Evolutionary conservation across 1,140 invertebrate genomes (phyloP), one percentile per base, ranked within the genome.

Genomic region (Leptestheria dahalacensis): DNA sequence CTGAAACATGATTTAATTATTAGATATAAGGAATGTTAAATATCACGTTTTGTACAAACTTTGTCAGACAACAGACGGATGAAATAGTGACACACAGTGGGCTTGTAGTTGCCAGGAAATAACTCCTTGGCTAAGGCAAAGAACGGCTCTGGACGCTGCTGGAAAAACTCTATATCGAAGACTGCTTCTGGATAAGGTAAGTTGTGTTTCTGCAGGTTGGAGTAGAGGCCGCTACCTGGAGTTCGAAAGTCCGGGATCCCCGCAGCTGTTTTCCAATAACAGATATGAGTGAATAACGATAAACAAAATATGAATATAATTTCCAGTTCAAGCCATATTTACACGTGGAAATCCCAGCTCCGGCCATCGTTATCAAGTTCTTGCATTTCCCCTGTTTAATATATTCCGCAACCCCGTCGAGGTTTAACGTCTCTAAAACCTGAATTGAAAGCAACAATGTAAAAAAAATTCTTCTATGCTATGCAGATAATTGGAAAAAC

Each of bases 311-410:
- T 20, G 1, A 51, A 59, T 11, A 12, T 1, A 33, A 55, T 41
- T 48, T 54, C 2, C 18, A 62, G 18, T 60, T 47, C 11, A 60
- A 12, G 28, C 28, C 33, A 18, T 49, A 25, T 11, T 25, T 79
- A 91, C 89, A 87, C 41, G 91, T 95, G 20, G 91, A 95, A 66
- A 96, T 94, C 57, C 93, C 93, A 65, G 92, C 92, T 58, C 92
- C 92, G 62, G 90, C 85, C 82, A 96, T 83, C 18, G 88, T 91
- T 57, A 96, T 85, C 55, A 97, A 83, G 66, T 92, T 92, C 71
- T 82, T 84, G 67, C 86, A 88, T 63, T 83, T 80, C 18, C 78
- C 78, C 64, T 78, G 79, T 63, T 86, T 77, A 57, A 90, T 87
- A 66, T 82, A 86, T 4, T 80, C 75, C 0, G 78, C 76, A 24